Conservation (phyloP, 2,113 vertebrate genomes). For the Passer montanus region DNA sequence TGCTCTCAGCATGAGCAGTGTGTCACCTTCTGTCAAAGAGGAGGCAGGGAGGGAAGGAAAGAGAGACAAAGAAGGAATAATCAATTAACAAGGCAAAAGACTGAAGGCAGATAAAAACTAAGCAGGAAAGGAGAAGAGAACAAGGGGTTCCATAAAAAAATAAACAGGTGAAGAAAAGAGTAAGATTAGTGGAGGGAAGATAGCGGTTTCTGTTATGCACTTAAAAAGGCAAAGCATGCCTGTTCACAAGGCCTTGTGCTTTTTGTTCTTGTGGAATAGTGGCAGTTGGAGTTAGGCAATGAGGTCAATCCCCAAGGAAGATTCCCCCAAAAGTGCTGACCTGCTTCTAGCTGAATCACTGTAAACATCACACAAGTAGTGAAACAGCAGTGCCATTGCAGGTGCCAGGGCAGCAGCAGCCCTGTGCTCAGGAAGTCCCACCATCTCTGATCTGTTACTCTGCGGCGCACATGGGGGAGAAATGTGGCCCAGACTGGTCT, state of each 20-base stretch:
- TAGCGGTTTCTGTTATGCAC: neutral
- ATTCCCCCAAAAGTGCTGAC: neutral
- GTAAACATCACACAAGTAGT: neutral
- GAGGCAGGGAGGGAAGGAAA: neutral
- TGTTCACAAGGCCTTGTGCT: neutral
- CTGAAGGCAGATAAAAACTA: neutral
- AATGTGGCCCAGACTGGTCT: neutral
- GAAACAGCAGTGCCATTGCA: neutral
- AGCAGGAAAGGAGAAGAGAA: neutral
- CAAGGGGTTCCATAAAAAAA: neutral
- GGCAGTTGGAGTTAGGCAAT: neutral
- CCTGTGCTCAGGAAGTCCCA: neutral
- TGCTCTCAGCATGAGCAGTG: neutral
- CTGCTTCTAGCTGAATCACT: neutral
- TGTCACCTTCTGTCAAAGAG: constrained; percentile 30
- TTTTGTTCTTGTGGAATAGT: neutral
- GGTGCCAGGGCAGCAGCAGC: neutral
- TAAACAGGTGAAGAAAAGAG: neutral
- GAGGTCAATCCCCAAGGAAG: neutral
- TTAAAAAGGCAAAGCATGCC: neutral
- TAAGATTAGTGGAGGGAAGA: neutral
- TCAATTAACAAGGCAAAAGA: neutral
- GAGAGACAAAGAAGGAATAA: neutral
- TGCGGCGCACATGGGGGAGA: neutral
- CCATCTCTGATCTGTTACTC: neutral